A percentile compares a stretch with the other conserved stretches of the same genome.
Conservation (phyloP, 2,797 vertebrate genomes). For the Typhlichthys eigenmanni region DNA sequence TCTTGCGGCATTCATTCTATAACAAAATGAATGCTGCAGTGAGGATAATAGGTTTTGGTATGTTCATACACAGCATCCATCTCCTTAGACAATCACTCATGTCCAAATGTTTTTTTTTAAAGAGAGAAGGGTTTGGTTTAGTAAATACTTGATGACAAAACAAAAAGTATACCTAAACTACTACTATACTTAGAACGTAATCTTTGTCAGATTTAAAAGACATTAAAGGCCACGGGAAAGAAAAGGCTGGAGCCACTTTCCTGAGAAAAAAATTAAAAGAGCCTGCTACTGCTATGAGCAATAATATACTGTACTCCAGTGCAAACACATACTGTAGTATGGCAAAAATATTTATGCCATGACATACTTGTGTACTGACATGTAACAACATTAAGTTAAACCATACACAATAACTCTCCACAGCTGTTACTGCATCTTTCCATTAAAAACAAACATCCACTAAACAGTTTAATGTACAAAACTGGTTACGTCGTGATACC, state of each 20-base stretch:
- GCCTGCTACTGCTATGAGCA: not conserved
- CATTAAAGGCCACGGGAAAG: conserved; percentile 31
- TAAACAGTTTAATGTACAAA: not conserved
- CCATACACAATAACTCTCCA: not conserved
- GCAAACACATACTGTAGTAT: conserved; percentile 17
- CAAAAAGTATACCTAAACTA: not conserved
- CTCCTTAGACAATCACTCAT: not conserved
- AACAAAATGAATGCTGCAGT: conserved; percentile 9
- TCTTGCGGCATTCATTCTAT: not conserved
- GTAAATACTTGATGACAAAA: too few relatives aligned
- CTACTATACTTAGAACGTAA: not conserved
- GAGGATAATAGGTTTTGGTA: conserved; percentile 11
- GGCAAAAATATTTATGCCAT: conserved; percentile 30
- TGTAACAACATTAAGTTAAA: not conserved
- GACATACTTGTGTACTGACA: conserved; percentile 29
- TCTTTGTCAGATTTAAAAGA: conserved; percentile 52
- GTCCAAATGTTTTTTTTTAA: not conserved
- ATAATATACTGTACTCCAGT: conserved; percentile 32
- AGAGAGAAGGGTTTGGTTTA: not conserved
- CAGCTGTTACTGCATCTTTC: not conserved
- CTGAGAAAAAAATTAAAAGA: conserved; percentile 64
- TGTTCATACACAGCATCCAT: not conserved
- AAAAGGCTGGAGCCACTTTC: conserved; percentile 42
- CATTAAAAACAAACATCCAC: too few relatives aligned
- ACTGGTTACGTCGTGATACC: not conserved